A percentile compares a stretch with the other conserved stretches of the same genome.
phyloP scores from a whole-genome alignment of 2,888 invertebrate species.

The Cetonia aurata region DNA sequence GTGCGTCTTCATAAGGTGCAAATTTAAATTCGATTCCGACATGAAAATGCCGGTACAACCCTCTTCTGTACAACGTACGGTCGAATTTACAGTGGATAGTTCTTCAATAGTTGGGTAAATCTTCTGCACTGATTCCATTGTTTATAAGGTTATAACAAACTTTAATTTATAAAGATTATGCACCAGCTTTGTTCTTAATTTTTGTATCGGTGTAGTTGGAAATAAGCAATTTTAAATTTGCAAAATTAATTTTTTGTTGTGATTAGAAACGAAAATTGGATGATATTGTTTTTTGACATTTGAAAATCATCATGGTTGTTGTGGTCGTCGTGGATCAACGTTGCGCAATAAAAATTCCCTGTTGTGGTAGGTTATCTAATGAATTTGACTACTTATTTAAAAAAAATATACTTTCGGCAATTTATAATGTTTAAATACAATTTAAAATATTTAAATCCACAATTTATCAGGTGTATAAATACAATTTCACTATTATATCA shows the following conservation, averaged over 20 bases:
- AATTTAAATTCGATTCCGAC: conserved; percentile 69
- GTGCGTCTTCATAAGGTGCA: conserved; percentile 72
- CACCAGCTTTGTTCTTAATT: conserved; percentile 1
- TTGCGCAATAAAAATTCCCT: no score
- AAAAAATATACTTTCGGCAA: no score
- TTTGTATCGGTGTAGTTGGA: conserved; percentile 11
- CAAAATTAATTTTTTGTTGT: conserved; percentile 41
- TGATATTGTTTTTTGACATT: conserved; percentile 26
- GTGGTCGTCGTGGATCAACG: no score
- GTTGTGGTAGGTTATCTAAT: no score
- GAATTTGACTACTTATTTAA: no score
- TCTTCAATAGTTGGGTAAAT: conserved; percentile 62
- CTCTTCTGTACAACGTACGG: conserved; percentile 62
- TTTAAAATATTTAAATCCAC: no score
- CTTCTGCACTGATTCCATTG: conserved; percentile 50
- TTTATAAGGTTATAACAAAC: neutral
- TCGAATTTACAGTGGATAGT: conserved; percentile 57
- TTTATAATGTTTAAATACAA: no score
- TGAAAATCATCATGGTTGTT: conserved; percentile 8
- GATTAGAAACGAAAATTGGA: conserved; percentile 39
- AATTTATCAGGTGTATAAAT: no score
- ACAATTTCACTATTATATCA: no score
- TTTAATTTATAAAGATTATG: neutral
- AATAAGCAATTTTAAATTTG: conserved; percentile 40
- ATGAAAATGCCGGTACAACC: conserved; percentile 68